These are phyloP conservation scores for Perizoma flavofasciatum DNA, from an alignment of 2,888 invertebrate genomes.

Conservation along the genomic window DNA sequence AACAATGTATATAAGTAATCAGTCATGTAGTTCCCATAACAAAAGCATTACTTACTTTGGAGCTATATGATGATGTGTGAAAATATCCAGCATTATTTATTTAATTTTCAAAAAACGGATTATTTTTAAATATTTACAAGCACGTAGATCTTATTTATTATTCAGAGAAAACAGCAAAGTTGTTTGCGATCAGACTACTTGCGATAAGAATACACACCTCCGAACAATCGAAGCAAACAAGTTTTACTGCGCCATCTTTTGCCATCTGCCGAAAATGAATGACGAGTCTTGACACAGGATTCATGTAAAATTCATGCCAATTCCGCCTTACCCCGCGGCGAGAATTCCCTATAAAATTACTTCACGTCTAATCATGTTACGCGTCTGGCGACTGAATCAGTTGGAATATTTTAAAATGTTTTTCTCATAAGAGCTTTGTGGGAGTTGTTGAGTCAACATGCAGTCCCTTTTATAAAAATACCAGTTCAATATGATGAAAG, in stretches of 20 bases:
- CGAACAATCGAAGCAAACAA: conserved; percentile 32
- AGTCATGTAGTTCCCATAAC: no score
- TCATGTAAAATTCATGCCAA: conserved; percentile 80
- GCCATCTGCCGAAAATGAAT: conserved; percentile 61
- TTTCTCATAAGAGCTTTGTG: conserved; percentile 4
- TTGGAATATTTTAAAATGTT: conserved; percentile 32
- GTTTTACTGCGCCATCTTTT: conserved; percentile 41
- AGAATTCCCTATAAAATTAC: conserved; percentile 76
- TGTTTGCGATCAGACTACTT: conserved; percentile 25
- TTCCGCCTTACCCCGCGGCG: conserved; percentile 47
- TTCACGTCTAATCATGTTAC: conserved; percentile 72
- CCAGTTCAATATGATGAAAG: no score
- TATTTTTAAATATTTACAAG: no score
- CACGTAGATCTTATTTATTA: conserved; percentile 5
- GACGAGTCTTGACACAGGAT: conserved; percentile 64
- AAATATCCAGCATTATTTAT: no score
- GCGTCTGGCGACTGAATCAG: conserved; percentile 52
- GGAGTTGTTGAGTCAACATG: neutral
- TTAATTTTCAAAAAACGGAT: no score
- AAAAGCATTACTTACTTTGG: no score
- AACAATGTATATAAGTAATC: no score
- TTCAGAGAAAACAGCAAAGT: conserved; percentile 10
- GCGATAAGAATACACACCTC: conserved; percentile 21
- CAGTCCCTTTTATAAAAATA: no score
- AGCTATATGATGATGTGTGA: no score